Evolutionary conservation across 2,113 vertebrate species (phyloP).

Genomic region (Amblyopsis rosae): DNA sequence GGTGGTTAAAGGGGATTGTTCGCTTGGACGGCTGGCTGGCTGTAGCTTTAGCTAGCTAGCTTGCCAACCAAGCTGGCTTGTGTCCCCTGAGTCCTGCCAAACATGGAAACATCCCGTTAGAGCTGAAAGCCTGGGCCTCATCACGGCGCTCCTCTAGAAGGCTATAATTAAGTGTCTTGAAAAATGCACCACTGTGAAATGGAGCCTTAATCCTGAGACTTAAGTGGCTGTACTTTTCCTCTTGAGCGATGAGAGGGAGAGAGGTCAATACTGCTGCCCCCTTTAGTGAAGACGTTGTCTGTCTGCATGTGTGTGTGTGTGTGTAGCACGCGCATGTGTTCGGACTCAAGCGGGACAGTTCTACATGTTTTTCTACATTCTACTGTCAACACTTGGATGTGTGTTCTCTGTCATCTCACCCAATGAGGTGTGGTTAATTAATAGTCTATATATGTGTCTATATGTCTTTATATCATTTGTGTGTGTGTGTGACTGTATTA

Average conservation of each 20-base stretch:
- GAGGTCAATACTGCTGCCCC: background rate
- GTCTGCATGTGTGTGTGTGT: background rate
- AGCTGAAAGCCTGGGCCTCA: slow-evolving; percentile 71
- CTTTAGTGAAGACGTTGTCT: background rate
- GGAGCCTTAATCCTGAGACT: slow-evolving; percentile 73
- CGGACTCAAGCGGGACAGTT: background rate
- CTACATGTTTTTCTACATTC: slow-evolving; percentile 27
- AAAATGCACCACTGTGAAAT: slow-evolving; percentile 82
- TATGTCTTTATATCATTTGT: background rate
- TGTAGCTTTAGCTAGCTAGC: background rate
- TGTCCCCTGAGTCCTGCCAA: slow-evolving; percentile 55
- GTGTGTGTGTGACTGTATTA: slow-evolving; percentile 1
- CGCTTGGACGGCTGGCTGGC: background rate
- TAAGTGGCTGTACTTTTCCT: slow-evolving; percentile 76
- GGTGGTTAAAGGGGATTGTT: slow-evolving; percentile 32
- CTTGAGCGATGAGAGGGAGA: slow-evolving; percentile 54
- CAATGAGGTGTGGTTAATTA: slow-evolving; percentile 41
- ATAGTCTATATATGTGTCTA: slow-evolving; percentile 9
- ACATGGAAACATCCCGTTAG: slow-evolving; percentile 82
- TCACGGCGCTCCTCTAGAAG: slow-evolving; percentile 74
- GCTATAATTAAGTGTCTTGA: slow-evolving; percentile 84
- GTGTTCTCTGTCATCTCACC: slow-evolving; percentile 50
- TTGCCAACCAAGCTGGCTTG: slow-evolving; percentile 13
- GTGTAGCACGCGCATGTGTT: background rate
- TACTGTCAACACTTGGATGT: slow-evolving; percentile 38